Evolutionary conservation across 2,888 invertebrate species (phyloP).

Genomic region (Phytoseiulus persimilis): DNA sequence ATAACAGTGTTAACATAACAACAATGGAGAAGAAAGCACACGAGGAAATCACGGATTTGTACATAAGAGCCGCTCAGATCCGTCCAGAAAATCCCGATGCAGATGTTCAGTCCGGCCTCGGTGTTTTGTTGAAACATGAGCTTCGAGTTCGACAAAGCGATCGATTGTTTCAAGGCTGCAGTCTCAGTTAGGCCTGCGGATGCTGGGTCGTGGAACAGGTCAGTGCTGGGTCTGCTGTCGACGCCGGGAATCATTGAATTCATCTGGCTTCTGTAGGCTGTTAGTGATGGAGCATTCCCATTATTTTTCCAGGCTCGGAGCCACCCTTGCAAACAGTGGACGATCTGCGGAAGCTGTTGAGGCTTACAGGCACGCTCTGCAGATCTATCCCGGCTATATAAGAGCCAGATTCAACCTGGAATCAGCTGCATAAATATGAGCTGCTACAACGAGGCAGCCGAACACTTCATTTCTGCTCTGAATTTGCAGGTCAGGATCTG

Average conservation of each 20-base stretch:
- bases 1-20: conserved; percentile 34
- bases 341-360: conserved; percentile 90
- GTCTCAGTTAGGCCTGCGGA: conserved; percentile 69
- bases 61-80: conserved; percentile 63
- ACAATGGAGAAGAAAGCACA: conserved; percentile 51
- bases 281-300: conserved; percentile 64
- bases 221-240: background rate
- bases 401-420: conserved; percentile 94
- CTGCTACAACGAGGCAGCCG: conserved; percentile 87
- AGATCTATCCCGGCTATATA: conserved; percentile 87
- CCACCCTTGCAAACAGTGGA: conserved; percentile 89
- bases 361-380: conserved; percentile 83
- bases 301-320: conserved; percentile 93
- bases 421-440: conserved; percentile 93
- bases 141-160: conserved; percentile 88
- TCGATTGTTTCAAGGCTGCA: conserved; percentile 87
- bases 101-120: conserved; percentile 85
- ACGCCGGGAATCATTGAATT: conserved; percentile 19
- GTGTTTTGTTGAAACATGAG: conserved; percentile 86
- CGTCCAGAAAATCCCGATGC: conserved; percentile 64
- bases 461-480: conserved; percentile 84
- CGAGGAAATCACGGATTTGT: conserved; percentile 64
- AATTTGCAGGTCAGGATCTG: conserved; percentile 68
- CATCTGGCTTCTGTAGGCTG: background rate
- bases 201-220: conserved; percentile 47